Evolutionary conservation across 2,888 invertebrate species (phyloP).

Genomic region (Ormyrus labotus): DNA sequence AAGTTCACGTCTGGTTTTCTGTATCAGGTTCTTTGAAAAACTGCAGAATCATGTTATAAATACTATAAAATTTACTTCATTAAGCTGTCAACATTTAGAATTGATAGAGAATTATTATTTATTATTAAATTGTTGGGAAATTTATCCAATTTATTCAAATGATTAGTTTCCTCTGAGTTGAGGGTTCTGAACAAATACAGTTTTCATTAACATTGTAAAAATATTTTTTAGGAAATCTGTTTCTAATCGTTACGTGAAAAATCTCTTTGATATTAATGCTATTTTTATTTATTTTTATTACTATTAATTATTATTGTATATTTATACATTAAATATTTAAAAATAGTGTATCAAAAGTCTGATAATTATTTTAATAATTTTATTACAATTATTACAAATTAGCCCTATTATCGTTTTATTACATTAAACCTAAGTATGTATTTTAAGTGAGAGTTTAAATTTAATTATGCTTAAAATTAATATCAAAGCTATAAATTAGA

Average conservation of each 20-base stretch:
- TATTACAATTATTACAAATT: slow-evolving; percentile 40
- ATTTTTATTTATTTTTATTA: slow-evolving; percentile 16
- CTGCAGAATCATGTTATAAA: slow-evolving; percentile 33
- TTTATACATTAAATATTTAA: slow-evolving; percentile 37
- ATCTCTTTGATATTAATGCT: slow-evolving; percentile 2
- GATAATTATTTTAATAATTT: slow-evolving; percentile 46
- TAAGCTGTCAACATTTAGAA: slow-evolving; percentile 34
- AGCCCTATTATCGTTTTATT: slow-evolving; percentile 33
- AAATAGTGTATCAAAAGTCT: slow-evolving; percentile 47
- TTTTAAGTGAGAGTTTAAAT: no score
- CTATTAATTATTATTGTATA: slow-evolving; percentile 33
- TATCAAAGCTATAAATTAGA: no score
- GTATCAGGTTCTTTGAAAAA: slow-evolving; percentile 8
- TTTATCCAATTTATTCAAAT: slow-evolving; percentile 44
- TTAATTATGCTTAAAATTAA: no score
- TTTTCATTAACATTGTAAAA: slow-evolving; percentile 35
- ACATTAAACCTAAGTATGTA: neutral
- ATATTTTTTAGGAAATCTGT: slow-evolving; percentile 43
- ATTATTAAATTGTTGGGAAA: slow-evolving; percentile 53
- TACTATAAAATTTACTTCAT: slow-evolving; percentile 39
- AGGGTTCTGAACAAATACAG: slow-evolving; percentile 20
- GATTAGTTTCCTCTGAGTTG: neutral
- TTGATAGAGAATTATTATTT: slow-evolving; percentile 39
- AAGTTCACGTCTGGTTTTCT: slow-evolving; percentile 23
- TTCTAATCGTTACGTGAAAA: slow-evolving; percentile 40